Base-by-base conservation (phyloP, 2,113 vertebrate genomes). In the Cromileptes altivelis region DNA sequence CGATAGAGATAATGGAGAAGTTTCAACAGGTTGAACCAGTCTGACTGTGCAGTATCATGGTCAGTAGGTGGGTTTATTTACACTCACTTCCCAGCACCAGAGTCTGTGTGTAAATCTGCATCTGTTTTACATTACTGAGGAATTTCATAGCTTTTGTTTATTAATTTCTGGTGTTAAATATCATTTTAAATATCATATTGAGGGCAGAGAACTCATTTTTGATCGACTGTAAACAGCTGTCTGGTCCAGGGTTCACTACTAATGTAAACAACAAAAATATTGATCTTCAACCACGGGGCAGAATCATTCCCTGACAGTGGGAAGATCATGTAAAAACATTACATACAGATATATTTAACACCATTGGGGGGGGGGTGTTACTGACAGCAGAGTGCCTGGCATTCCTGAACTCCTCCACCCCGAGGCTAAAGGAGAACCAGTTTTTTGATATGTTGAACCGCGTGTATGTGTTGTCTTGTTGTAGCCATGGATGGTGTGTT, bases 401-500 rank as follows among this genome's bases (percentile, higher is more conserved):
- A 89, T 91, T 91, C 87, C 76, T 73, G 15, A 87, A 55, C 11
- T 85, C 40, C 3, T 75, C 17, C 33, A 45, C 61, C 90, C 74
- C 0, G 30, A 65, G 84, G 80, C 80, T 8, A 75, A 72, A 72
- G 33, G 25, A 40, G 27, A 92, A 78, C 65, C 67, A 33, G 76
- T 86, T 73, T 77, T 33, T 70, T 12, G 0, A 64, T 49, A 52
- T 9, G 11, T 40, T 70, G 17, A 58, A 19, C 13, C 2, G 27
- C 49, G 15, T 70, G 63, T 42, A 1, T 40, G 30, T 86, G 37
- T 70, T 69, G 55, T 52, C 23, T 25, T 53, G 11, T 80, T 85
- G 18, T 52, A 90, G 92, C 58, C 58, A 96, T 96, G 95, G 95
- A 95, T n/a, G 93, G 89, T 1, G 82, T 95, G 78, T 74, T 95